phyloP scores from a whole-genome alignment of 1,140 invertebrate genomes.

The Episyrphus balteatus region DNA sequence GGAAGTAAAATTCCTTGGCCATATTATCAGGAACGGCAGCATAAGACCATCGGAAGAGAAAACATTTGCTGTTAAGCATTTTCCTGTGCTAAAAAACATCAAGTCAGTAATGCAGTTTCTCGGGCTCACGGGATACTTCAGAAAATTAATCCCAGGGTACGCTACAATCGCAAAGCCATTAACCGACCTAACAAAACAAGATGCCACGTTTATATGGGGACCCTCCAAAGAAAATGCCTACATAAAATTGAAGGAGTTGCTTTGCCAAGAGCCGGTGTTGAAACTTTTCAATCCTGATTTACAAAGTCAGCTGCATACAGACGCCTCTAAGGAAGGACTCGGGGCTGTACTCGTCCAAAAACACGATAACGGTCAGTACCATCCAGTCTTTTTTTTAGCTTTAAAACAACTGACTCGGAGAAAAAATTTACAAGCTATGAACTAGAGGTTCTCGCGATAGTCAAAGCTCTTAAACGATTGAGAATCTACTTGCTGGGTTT shows the following conservation, averaged over 20 bases:
- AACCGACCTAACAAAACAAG: neutral
- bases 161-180: neutral
- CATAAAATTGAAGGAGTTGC: neutral
- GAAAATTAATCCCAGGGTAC: neutral
- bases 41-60: constrained; percentile 20
- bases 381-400: constrained; percentile 17
- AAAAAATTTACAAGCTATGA: constrained; percentile 25
- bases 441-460: constrained; percentile 35
- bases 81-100: constrained; percentile 9
- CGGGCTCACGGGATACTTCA: constrained; percentile 4
- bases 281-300: neutral
- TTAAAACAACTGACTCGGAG: constrained; percentile 17
- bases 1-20: constrained; percentile 28
- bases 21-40: constrained; percentile 9
- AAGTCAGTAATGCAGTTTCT: constrained; percentile 2
- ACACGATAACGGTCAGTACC: neutral
- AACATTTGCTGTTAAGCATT: constrained; percentile 21
- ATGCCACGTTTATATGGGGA: neutral
- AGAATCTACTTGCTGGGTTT: neutral
- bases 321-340: constrained; percentile 11
- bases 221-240: neutral
- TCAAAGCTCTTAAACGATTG: constrained; percentile 7
- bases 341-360: constrained; percentile 5
- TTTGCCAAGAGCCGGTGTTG: neutral
- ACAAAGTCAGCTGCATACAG: constrained; percentile 3